phyloP scores from a whole-genome alignment of 23 tunicate genomes.

The Oikopleura dioica region DNA sequence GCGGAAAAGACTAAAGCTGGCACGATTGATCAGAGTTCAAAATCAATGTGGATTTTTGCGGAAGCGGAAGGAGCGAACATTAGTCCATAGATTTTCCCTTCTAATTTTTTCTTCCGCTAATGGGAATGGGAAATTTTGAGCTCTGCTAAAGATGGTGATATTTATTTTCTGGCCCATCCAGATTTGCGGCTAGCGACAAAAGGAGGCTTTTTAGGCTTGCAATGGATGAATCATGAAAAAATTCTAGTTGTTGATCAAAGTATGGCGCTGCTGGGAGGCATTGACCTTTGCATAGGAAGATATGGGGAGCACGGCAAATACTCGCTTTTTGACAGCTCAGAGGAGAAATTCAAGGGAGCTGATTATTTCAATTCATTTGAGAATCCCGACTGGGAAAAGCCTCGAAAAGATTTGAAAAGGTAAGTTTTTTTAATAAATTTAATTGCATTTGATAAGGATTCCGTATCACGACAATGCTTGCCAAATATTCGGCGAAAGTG shows the following conservation, averaged over 20 bases:
- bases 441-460: too few species aligned
- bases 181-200: background rate
- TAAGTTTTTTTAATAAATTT: too few species aligned
- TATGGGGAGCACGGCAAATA: slow-evolving; percentile 32
- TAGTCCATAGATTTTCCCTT: too few species aligned
- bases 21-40: too few species aligned
- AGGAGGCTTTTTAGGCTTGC: slow-evolving; percentile 18
- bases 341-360: background rate
- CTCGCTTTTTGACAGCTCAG: background rate
- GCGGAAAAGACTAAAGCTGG: too few species aligned
- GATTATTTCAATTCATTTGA: background rate
- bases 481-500: slow-evolving; percentile 70
- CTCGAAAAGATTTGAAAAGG: too few species aligned
- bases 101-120: too few species aligned
- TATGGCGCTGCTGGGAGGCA: slow-evolving; percentile 64
- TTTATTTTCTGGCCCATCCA: background rate
- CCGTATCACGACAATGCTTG: slow-evolving; percentile 97
- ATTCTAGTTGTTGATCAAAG: slow-evolving; percentile 62
- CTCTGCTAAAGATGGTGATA: background rate
- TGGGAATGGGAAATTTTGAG: background rate
- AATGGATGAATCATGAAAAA: slow-evolving; percentile 93
- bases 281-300: slow-evolving; percentile 76
- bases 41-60: too few species aligned
- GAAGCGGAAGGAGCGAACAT: too few species aligned
- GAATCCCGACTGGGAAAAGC: background rate